Percentiles rank a stretch among this genome's conserved stretches.
Evolutionary conservation across 1,140 invertebrate species (phyloP).

Genomic region (Papilio polytes): DNA sequence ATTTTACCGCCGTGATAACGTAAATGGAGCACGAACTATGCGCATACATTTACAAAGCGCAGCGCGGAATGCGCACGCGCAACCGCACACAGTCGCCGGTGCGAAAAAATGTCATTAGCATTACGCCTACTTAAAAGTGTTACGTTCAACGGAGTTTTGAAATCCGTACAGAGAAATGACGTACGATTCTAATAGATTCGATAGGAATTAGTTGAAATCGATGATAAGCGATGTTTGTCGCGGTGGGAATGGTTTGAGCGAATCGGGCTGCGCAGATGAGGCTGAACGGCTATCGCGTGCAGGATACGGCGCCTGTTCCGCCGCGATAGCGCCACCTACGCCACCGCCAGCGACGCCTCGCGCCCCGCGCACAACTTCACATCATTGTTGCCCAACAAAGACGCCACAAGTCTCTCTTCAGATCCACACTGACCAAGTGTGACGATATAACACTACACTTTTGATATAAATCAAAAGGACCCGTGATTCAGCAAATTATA

Average conservation of each 20-base stretch:
- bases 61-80: constrained; percentile 70
- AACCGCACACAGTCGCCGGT: constrained; percentile 60
- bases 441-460: not conserved
- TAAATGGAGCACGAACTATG: constrained; percentile 75
- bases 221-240: not conserved
- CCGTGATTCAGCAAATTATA: not conserved
- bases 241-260: constrained; percentile 1
- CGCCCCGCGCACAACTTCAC: constrained; percentile 24
- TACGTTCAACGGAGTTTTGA: constrained; percentile 53
- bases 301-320: constrained; percentile 74
- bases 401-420: not conserved
- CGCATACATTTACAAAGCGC: constrained; percentile 66
- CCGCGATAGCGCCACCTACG: constrained; percentile 65
- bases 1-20: constrained; percentile 74
- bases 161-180: constrained; percentile 47
- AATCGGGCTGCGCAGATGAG: constrained; percentile 55
- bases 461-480: not conserved
- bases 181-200: not conserved
- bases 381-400: constrained; percentile 19
- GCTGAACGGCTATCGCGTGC: constrained; percentile 66
- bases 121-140: constrained; percentile 52
- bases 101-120: constrained; percentile 76
- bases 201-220: not conserved
- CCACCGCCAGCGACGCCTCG: constrained; percentile 32
- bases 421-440: not conserved